Conservation (phyloP, 2,888 invertebrate species). For the Galeruca laticollis region DNA sequence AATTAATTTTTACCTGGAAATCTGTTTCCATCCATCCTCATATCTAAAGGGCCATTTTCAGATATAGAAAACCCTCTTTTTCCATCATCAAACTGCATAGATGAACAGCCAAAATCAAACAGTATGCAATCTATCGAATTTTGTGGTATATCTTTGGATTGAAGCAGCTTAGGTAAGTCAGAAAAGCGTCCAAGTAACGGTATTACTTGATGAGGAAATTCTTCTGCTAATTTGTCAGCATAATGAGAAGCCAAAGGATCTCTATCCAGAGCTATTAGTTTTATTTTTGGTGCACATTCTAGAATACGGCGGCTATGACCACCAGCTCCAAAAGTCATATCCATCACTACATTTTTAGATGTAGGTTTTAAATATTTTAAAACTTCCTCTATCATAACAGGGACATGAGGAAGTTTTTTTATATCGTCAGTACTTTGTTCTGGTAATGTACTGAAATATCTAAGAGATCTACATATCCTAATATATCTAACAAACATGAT, state of each 20-base stretch:
- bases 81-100: constrained; percentile 91
- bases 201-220: constrained; percentile 78
- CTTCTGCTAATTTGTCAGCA: constrained; percentile 74
- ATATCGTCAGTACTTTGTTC: constrained; percentile 29
- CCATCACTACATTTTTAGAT: constrained; percentile 80
- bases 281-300: constrained; percentile 73
- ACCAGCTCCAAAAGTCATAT: constrained; percentile 97
- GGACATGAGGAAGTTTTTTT: constrained; percentile 71
- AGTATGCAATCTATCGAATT: constrained; percentile 86
- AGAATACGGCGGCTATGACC: constrained; percentile 87
- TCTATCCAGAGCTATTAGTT: constrained; percentile 86
- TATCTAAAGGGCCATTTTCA: constrained; percentile 90
- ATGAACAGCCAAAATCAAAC: constrained; percentile 95
- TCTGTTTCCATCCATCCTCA: constrained; percentile 91
- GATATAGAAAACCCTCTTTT: constrained; percentile 88
- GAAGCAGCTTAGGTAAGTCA: constrained; percentile 80
- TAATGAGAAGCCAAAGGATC: constrained; percentile 84
- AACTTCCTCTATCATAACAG: constrained; percentile 82
- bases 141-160: constrained; percentile 70
- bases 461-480: constrained; percentile 36
- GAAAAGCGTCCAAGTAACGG: constrained; percentile 92
- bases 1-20: constrained; percentile 73
- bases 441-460: constrained; percentile 46
- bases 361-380: constrained; percentile 76
- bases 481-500: constrained; percentile 40